A percentile compares a stretch with the other conserved stretches of the same genome.
Conservation (phyloP, 2,113 vertebrate species). For the Corythornis cristatus region DNA sequence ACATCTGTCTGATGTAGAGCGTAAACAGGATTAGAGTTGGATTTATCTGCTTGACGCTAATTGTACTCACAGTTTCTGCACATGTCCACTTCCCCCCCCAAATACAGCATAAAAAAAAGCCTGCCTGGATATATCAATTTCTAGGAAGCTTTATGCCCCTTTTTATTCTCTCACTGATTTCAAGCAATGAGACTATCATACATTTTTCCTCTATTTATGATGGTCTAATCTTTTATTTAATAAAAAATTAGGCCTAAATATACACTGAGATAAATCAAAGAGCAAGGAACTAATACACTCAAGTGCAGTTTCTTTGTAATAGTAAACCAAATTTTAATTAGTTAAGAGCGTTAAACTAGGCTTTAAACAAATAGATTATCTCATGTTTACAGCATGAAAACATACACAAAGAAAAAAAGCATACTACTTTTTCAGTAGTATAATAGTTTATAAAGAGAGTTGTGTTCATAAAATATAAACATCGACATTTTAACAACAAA, state of each 20-base stretch:
- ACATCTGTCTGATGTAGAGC: constrained; percentile 90
- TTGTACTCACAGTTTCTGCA: constrained; percentile 88
- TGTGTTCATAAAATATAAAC: not conserved
- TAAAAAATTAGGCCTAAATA: constrained; percentile 74
- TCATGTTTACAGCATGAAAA: not conserved
- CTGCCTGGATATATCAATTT: constrained; percentile 62
- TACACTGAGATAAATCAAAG: constrained; percentile 69
- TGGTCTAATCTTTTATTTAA: constrained; percentile 70
- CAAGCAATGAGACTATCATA: constrained; percentile 45
- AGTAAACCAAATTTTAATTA: constrained; percentile 61
- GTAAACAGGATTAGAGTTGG: constrained; percentile 92
- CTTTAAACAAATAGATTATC: constrained; percentile 56
- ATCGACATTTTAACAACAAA: not conserved
- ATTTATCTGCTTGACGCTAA: constrained; percentile 92
- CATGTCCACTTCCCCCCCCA: constrained; percentile 76
- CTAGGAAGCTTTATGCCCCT: constrained; percentile 57
- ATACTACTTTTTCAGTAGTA: not conserved
- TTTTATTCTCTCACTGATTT: constrained; percentile 54
- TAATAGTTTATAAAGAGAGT: not conserved
- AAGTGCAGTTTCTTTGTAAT: constrained; percentile 64
- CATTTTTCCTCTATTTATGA: constrained; percentile 66
- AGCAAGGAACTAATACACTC: constrained; percentile 60
- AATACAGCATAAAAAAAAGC: constrained; percentile 68
- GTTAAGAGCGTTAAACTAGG: constrained; percentile 59
- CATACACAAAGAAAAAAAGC: not conserved